phyloP scores from a whole-genome alignment of 2,113 vertebrate genomes.

The Isurus oxyrinchus region DNA sequence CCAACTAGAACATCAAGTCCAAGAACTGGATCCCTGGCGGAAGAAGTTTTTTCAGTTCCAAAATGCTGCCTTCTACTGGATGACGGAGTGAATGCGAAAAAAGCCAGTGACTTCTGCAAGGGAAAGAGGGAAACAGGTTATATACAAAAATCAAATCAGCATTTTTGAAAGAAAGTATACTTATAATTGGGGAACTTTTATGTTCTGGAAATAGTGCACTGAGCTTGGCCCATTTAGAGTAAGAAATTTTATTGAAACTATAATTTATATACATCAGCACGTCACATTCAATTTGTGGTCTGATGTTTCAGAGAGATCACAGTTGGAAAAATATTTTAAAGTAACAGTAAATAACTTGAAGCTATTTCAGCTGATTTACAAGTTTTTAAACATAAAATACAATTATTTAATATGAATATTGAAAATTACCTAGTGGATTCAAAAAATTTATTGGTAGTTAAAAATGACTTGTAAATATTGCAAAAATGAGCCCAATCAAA shows the following conservation, averaged over 20 bases:
- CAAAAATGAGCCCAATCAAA: slow-evolving; percentile 83
- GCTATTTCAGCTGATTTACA: neutral
- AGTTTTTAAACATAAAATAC: neutral
- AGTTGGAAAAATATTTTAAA: neutral
- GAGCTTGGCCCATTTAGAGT: neutral
- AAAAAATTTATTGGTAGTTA: neutral
- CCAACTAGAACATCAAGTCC: neutral
- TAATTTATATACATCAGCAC: neutral
- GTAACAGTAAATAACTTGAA: neutral
- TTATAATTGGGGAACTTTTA: neutral
- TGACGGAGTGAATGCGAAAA: neutral
- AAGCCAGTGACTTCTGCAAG: neutral
- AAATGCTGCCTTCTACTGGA: neutral
- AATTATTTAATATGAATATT: neutral
- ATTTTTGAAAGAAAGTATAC: neutral
- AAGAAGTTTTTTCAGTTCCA: neutral
- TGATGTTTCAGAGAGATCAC: neutral
- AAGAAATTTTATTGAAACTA: neutral
- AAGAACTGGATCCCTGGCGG: neutral
- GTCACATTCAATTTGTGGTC: neutral
- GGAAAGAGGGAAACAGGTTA: neutral
- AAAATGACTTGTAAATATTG: slow-evolving; percentile 57
- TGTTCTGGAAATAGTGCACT: neutral
- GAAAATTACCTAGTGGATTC: neutral
- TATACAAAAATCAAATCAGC: slow-evolving; percentile 4